phyloP scores from a whole-genome alignment of 35 echinoderm and acorn worm species.

The Amphiura filiformis region DNA sequence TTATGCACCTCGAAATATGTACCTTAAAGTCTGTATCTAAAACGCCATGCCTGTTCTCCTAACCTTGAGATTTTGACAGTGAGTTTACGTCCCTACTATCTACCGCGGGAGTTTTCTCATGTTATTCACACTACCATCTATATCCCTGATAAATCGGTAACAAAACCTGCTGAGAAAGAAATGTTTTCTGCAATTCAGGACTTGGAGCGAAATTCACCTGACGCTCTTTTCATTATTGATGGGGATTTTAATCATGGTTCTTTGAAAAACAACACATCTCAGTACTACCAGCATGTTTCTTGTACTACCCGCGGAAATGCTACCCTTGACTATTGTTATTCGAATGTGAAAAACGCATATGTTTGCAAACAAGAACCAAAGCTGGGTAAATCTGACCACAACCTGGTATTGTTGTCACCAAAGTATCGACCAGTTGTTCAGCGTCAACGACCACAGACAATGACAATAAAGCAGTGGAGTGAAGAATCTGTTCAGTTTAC shows the following conservation, averaged over 20 bases:
- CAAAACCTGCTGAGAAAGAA: slow-evolving; percentile 23
- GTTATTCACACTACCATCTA: slow-evolving; percentile 26
- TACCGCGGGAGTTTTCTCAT: slow-evolving; percentile 59
- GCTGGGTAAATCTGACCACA: slow-evolving; percentile 23
- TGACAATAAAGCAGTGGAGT: slow-evolving; percentile 20
- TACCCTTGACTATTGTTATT: slow-evolving; percentile 31
- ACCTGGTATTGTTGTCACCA: slow-evolving; percentile 36
- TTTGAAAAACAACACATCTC: slow-evolving; percentile 4
- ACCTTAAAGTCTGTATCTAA: no score
- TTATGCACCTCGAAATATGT: no score
- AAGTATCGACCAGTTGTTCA: slow-evolving; percentile 47
- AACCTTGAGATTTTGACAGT: slow-evolving; percentile 39
- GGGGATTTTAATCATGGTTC: slow-evolving; percentile 40
- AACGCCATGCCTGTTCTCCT: slow-evolving; percentile 37
- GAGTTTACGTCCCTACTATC: slow-evolving; percentile 39
- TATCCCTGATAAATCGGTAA: slow-evolving; percentile 12
- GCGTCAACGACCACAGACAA: slow-evolving; percentile 19
- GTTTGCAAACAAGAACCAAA: neutral
- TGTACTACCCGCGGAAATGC: slow-evolving; percentile 36
- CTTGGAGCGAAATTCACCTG: neutral
- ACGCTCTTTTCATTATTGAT: slow-evolving; percentile 23
- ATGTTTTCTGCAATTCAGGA: slow-evolving; percentile 27
- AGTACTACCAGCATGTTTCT: slow-evolving; percentile 34
- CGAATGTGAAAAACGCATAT: slow-evolving; percentile 36
- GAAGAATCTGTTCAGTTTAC: slow-evolving; percentile 25